phyloP scores from a whole-genome alignment of 2,113 vertebrate genomes.

The Onychorhynchus coronatus region DNA sequence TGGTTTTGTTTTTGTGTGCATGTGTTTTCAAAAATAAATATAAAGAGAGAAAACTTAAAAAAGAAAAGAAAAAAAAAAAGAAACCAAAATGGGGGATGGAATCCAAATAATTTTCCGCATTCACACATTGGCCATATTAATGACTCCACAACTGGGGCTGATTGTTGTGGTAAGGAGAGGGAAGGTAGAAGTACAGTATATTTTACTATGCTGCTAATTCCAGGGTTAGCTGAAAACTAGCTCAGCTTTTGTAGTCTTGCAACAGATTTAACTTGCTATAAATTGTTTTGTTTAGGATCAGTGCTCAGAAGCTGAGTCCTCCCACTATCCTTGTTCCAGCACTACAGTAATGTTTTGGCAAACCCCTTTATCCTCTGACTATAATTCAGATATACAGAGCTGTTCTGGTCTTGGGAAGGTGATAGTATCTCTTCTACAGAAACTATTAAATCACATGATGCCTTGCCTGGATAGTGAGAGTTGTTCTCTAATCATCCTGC shows the following conservation, averaged over 20 bases:
- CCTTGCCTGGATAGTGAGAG: not conserved
- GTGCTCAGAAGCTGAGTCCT: not conserved
- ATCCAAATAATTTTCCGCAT: not conserved
- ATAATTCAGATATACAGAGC: constrained; percentile 10
- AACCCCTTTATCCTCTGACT: not conserved
- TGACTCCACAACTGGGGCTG: not conserved
- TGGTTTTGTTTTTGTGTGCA: not conserved
- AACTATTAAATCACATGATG: constrained; percentile 5
- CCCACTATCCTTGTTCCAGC: not conserved
- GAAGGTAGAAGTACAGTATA: not conserved
- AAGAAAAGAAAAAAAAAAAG: not conserved
- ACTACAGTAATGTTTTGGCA: not conserved
- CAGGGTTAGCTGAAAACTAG: not conserved
- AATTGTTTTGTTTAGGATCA: constrained; percentile 5
- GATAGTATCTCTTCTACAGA: constrained; percentile 5
- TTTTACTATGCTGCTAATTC: constrained; percentile 15
- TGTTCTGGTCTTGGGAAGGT: not conserved
- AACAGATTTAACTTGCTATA: constrained; percentile 20
- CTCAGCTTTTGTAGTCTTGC: constrained; percentile 13
- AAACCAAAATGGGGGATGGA: fast-evolving
- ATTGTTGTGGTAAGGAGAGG: not conserved
- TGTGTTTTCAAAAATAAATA: not conserved
- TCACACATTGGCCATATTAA: not conserved
- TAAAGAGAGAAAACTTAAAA: not conserved
- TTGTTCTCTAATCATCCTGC: not conserved